Percentiles rank a stretch among this genome's conserved stretches.
Evolutionary conservation across 35 echinoderm and acorn worm species (phyloP).

Genomic region (Stichopus chloronotus): DNA sequence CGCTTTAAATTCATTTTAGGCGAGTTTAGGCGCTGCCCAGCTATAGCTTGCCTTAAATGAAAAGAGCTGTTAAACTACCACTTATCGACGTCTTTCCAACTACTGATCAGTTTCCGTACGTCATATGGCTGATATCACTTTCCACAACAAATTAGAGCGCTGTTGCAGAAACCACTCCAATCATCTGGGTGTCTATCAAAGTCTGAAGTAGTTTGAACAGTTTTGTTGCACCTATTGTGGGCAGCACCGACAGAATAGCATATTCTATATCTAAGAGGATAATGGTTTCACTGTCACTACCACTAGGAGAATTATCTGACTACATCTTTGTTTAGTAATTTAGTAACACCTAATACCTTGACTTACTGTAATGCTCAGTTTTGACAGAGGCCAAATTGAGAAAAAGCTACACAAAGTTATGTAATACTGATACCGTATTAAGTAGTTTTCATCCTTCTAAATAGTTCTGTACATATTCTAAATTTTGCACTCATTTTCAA

Average conservation of each 20-base stretch:
- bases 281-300: neutral
- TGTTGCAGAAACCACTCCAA: constrained; percentile 5
- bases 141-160: neutral
- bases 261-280: neutral
- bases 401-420: neutral
- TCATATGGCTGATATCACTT: constrained; percentile 18
- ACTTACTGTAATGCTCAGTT: neutral
- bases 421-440: neutral
- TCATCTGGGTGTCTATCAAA: neutral
- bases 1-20: too few relatives aligned
- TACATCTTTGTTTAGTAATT: neutral
- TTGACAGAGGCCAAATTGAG: neutral
- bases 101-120: constrained; percentile 6
- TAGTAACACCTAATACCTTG: neutral
- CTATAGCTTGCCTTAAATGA: too few relatives aligned
- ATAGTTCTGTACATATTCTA: neutral
- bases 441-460: neutral
- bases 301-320: neutral
- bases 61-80: neutral
- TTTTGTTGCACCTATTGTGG: constrained; percentile 1
- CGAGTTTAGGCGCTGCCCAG: too few relatives aligned
- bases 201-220: neutral
- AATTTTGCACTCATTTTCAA: neutral
- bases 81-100: neutral
- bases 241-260: neutral